Base-by-base conservation (phyloP, 1,140 invertebrate genomes). In the Bicyclus anynana region DNA sequence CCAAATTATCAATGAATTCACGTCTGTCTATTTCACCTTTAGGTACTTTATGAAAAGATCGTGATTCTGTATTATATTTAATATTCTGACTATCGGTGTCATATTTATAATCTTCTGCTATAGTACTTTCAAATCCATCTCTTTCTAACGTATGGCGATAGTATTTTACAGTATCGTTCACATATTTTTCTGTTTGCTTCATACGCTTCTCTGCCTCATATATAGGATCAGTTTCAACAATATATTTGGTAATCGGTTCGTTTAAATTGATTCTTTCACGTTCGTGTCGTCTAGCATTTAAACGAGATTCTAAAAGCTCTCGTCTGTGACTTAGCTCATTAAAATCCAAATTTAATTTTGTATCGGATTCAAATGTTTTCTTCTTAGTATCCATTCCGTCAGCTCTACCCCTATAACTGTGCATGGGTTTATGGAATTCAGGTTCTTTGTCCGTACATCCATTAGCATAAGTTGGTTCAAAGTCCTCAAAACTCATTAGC, bases 291-390 rank as follows among this genome's bases (percentile, higher is more conserved):
- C 92, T 80, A 33, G 91, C 90, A 59, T 93, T 92, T 37, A 93
- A 91, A 48, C 93, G 90, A 1, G 94, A 94, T 74, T 95, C 94
- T 2, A 95, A 85, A n/a, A 93, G 86, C 38, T 94, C 92, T 16
- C 94, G 85, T 21, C 94, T 87, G n/a, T 93, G 91, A 71, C 93
- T 94, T 29, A 95, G 65, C 65, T 94, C 92, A 60, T 87, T 90
- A 27, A 90, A 86, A 65, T 85, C 78, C 63, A 89, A 77, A 52
- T 85, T 80, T 27, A 81, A 51, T 62, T 87, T 87, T 47, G 68
- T 69, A 33, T 90, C 86, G 26, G 89, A 78, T 50, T 89, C 89
- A 62, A 77, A 90, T 59, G 90, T 87, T 52, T 91, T 89, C 55
- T 90, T 86, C 65, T 90, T 91, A 1, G 91, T 86, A 65, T 93